Evolutionary conservation across 2,797 vertebrate genomes (phyloP), one percentile per base, ranked within the genome.

Genomic region (Telmatherina bonti): DNA sequence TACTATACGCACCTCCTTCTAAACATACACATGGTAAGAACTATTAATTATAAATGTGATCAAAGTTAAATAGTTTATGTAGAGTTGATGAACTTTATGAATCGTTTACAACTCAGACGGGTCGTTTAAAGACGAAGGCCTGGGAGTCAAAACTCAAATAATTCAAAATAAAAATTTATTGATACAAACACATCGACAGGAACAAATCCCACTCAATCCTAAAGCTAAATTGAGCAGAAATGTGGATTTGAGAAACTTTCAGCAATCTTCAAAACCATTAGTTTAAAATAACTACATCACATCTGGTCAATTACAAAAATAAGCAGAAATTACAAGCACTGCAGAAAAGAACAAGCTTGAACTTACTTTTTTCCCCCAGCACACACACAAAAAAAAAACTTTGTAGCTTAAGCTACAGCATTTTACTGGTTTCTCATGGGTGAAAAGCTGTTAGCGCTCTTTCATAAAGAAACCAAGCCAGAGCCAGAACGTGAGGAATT

Each of bases 161-260:
- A 71, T 87, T 91, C 75, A 92, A 94, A 94, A 94, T 91, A 91
- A 93, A 92, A 93, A 81, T 77, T 94, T 94, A 93, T 93, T 89
- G 76, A 85, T 91, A 93, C 82, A 94, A 92, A 94, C 89, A 90
- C 86, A 89, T 72, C 53, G 88, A 91, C 76, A 90, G 75, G 82
- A 90, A 85, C 58, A 84, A 66, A 68, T 76, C 69, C 85, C 57
- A 78, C 79, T 73, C 83, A 81, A 71, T 74, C 66, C 60, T 87
- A 82, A 76, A 63, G 80, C 76, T 81, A 91, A 78, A 79, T 43
- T 49, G 74, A 91, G 72, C 72, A 83, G 65, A 88, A 87, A 85
- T 49, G 70, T 70, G 60, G 73, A 74, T 79, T 67, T 59, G 57
- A 41, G 47, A 56, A 64, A 60, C 55, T 82, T 76, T 85, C 85